phyloP scores from a whole-genome alignment of 2,113 vertebrate genomes.

The Micromys minutus region DNA sequence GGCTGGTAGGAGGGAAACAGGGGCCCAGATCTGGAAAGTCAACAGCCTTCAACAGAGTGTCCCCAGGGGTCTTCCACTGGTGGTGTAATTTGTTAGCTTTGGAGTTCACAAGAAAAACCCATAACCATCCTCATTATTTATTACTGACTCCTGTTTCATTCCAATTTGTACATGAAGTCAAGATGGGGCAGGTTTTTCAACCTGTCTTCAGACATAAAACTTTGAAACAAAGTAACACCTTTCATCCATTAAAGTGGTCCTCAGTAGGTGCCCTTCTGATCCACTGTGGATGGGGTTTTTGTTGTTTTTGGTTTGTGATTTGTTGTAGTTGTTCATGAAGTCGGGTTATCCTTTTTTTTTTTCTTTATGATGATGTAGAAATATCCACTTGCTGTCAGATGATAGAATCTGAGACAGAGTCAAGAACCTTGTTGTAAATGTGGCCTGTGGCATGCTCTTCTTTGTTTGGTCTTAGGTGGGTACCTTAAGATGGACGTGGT shows the following conservation, averaged over 20 bases:
- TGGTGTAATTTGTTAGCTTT: background rate
- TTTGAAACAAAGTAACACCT: background rate
- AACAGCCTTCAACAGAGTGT: background rate
- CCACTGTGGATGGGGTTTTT: background rate
- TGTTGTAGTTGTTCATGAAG: background rate
- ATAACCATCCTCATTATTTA: background rate
- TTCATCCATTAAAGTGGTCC: background rate
- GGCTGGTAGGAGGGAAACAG: background rate
- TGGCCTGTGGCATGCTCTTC: background rate
- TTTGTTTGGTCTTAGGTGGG: background rate
- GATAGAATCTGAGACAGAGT: background rate
- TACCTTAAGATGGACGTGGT: background rate
- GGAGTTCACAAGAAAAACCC: background rate
- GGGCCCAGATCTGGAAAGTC: background rate
- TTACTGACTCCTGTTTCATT: background rate
- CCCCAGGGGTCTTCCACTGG: background rate
- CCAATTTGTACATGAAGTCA: background rate
- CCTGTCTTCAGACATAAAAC: background rate
- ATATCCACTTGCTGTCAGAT: background rate
- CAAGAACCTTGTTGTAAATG: background rate
- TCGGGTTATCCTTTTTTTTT: background rate
- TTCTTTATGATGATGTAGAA: conserved; percentile 25
- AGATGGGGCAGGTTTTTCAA: background rate
- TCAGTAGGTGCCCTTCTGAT: background rate
- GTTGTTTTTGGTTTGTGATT: background rate